Conservation (phyloP, 2,797 vertebrate genomes). For the Artibeus lituratus region DNA sequence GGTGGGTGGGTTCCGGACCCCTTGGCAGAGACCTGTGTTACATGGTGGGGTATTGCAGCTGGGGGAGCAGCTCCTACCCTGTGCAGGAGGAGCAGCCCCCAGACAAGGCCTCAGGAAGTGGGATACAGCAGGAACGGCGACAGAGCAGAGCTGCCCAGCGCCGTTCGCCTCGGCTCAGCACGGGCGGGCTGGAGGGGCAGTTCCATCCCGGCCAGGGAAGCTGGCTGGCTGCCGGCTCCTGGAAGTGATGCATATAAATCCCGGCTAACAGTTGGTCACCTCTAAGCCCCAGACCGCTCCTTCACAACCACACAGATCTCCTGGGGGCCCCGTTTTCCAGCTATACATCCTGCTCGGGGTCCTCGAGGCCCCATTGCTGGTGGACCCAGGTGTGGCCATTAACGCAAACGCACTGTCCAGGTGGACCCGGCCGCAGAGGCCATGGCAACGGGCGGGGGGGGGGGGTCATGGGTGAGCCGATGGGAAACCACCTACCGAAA, state of each 20-base stretch:
- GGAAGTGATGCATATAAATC: background rate
- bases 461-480: slow-evolving; percentile 57
- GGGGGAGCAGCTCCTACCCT: background rate
- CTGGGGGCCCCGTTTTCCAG: slow-evolving; percentile 16
- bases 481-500: slow-evolving; percentile 58
- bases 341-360: background rate
- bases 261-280: slow-evolving; percentile 36
- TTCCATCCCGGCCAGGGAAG: background rate
- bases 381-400: slow-evolving; percentile 32
- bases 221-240: background rate
- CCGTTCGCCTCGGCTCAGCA: background rate
- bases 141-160: background rate
- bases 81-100: background rate
- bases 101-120: background rate
- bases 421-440: slow-evolving; percentile 14
- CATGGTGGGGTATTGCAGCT: background rate
- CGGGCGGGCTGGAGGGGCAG: background rate
- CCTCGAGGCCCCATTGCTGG: background rate
- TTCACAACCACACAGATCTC: slow-evolving; percentile 35
- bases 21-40: background rate
- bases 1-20: background rate
- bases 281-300: slow-evolving; percentile 39
- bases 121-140: background rate
- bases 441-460: slow-evolving; percentile 44
- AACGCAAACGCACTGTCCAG: slow-evolving; percentile 47